Evolutionary conservation across 2,888 invertebrate species (phyloP), one percentile per base, ranked within the genome.

Genomic region (Diadromus collaris): DNA sequence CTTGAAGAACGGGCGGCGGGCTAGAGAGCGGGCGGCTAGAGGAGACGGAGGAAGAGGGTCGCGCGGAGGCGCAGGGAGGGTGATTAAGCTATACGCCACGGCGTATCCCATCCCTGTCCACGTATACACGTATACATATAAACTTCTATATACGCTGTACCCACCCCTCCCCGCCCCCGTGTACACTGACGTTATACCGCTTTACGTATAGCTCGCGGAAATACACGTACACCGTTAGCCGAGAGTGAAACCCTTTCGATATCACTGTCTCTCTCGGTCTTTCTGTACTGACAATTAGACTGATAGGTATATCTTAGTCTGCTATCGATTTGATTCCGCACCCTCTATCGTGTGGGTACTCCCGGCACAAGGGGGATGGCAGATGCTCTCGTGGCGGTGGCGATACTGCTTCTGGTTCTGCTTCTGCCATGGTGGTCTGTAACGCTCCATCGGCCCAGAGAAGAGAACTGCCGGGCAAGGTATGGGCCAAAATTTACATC

Each of bases 1-100:
- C 70, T 81, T 81, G 85, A 84, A 82, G 83, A 82, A 86, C 85
- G 86, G 84, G 83, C 78, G 81, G 82, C 78, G 83, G 83, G 83
- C 82, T 82, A 80, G 81, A 70, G 81, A 78, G 79, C 78, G 82
- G 80, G 82, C 65, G 72, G 82, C 81, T 67, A 82, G 77, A 81
- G 82, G 79, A 80, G 73, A 80, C 69, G 78, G 75, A 63, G 80
- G 76, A 72, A 82, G 77, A 85, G 81, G 78, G 80, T 82, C 70
- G 78, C 48, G 72, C 48, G 72, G 72, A 75, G 77, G 87, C 86
- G 87, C 84, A 85, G 88, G 76, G 89, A 88, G 89, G 91, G 92
- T 93, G 92, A 93, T 93, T 92, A 92, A 93, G 92, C 92, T 92
- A 92, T 92, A 92, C 92, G 92, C 92, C 92, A 79, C 91, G 90